Evolutionary conservation across 2,888 invertebrate genomes (phyloP), one percentile per base, ranked within the genome.

Genomic region (Rotaria sp.): DNA sequence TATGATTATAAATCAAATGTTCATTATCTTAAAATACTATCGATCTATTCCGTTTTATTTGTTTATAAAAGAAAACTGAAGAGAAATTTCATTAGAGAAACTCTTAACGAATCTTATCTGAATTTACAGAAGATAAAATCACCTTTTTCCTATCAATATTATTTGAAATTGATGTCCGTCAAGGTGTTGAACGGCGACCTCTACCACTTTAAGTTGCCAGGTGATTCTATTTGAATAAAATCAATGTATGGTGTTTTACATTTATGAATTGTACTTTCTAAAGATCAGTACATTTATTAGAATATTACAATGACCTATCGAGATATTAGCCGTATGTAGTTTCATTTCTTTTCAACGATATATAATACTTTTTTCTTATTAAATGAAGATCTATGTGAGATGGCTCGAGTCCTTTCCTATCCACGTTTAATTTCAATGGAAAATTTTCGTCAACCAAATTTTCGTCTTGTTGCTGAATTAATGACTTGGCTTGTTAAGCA

Each of bases 351-450:
- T 7, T 11, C 10, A 21, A 24, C 41, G 24, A 41, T 26, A 41
- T 30, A 26, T 24, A 7, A 38, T 24, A 15, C 4, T 41, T 41
- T 2, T 75, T 41, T 38, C 41, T 89, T 21, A 21, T 18, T 18
- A 4, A 35, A 67, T 21, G 3, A 35, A 97, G 97, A 96, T 93
- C 94, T 97, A 89, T 95, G 96, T 85, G 98, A 99, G 92, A 96
- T 96, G 92, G 94, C 97, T 92, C 94, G 97, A 86, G 94, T 95
- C 0, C 93, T 99, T 35, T 96, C 96, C 1, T 99, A 95, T 91
- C 95, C 95, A 0, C 93, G 94, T n/a, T 93, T 94, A 50, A 95
- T 99, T 88, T 97, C 97, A 0, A 93, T 97, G 92, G 96, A 96
- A 91, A 96, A 95, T 91, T 97, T 97, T 91, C 93, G 96, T 41